Evolutionary conservation across 2,888 invertebrate species (phyloP), one percentile per base, ranked within the genome.

Genomic region (Rhodophaea formosa): DNA sequence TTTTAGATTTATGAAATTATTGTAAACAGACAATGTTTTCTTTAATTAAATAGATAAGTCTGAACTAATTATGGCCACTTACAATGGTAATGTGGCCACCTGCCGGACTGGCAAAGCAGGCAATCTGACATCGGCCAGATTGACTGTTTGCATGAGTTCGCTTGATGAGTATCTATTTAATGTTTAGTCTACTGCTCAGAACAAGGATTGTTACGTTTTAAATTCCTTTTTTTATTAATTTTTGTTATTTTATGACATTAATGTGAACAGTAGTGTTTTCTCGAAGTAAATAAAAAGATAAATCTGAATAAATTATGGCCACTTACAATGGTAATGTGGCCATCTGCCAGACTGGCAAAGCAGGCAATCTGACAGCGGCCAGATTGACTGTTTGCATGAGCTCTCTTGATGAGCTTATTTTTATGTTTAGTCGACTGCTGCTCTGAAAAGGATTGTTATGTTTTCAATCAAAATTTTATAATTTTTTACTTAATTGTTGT

Each of bases 281-380:
- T n/a, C n/a, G n/a, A n/a, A n/a, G n/a, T n/a, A n/a, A 57, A 65
- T 59, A n/a, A n/a, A n/a, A n/a, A 53, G 61, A 62, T 61, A 63
- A 63, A 60, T 17, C 60, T 53, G 57, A n/a, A n/a, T 30, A 8
- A 62, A 64, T 67, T 65, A 63, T 14, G 10, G 46, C 56, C 62
- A 64, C 62, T 63, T 63, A 63, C 67, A 65, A 64, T 62, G 52
- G 64, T 65, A 65, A 67, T 62, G 58, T 46, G 67, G 80, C 84
- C 86, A 86, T 77, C 83, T 86, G 85, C 75, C 71, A 5, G 23
- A 3, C 23, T 23, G 62, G 70, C 72, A 77, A 80, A 83, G 80
- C 70, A 79, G 83, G 72, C 79, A 82, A 86, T 85, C 79, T 67
- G 74, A 75, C 23, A 23, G 2, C 46, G 46, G 17, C 23, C 10